Evolutionary conservation across 2,113 vertebrate genomes (phyloP).

Genomic region (Nanorana parkeri): DNA sequence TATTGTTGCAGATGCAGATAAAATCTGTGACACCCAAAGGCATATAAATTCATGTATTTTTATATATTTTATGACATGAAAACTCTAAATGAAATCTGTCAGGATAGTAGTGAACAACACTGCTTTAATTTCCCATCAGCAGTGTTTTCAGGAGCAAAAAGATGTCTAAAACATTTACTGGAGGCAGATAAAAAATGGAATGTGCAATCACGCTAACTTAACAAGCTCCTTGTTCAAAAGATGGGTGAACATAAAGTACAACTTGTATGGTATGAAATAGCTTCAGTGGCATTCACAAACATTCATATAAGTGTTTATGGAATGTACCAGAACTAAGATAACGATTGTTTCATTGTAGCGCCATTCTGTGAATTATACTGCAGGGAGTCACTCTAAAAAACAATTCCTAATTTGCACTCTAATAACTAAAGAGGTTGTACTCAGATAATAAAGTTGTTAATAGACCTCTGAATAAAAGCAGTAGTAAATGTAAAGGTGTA

Average conservation of each 20-base stretch:
- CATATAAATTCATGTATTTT: not conserved
- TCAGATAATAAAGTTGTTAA: not conserved
- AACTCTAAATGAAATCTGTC: too few relatives aligned
- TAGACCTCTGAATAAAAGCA: not conserved
- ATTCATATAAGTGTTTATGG: not conserved
- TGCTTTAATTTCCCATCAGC: too few relatives aligned
- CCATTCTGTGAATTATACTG: conserved; percentile 14
- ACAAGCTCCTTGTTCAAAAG: not conserved
- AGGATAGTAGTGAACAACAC: too few relatives aligned
- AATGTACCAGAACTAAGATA: conserved; percentile 3
- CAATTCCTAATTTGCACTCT: conserved; percentile 4
- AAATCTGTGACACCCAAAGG: too few relatives aligned
- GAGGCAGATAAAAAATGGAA: too few relatives aligned
- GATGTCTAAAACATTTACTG: too few relatives aligned
- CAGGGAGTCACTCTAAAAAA: conserved; percentile 7
- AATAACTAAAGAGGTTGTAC: not conserved
- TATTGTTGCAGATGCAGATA: too few relatives aligned
- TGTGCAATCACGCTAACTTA: not conserved
- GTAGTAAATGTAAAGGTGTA: too few relatives aligned
- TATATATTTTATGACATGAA: too few relatives aligned
- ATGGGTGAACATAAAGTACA: not conserved
- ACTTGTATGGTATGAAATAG: not conserved
- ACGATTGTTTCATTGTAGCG: not conserved
- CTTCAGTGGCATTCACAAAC: conserved; percentile 9
- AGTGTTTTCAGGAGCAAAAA: too few relatives aligned